Evolutionary conservation across 2,797 vertebrate genomes (phyloP).

Genomic region (Sebastes jordani): DNA sequence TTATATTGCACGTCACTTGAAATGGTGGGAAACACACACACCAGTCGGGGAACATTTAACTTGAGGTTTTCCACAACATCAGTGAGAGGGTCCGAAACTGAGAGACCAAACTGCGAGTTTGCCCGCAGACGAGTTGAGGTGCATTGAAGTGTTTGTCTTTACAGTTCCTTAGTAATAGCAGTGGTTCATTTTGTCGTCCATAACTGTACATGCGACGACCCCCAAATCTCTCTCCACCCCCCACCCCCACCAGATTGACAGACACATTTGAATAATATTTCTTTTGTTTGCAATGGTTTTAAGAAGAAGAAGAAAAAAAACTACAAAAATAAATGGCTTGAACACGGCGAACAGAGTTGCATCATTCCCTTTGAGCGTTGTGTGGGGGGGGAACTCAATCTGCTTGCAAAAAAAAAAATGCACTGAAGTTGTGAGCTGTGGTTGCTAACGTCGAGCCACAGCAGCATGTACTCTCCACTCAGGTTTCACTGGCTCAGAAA

Average conservation of each 20-base stretch:
- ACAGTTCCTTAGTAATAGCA: constrained; percentile 77
- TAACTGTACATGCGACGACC: constrained; percentile 51
- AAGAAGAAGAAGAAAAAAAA: constrained; percentile 47
- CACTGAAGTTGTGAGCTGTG: constrained; percentile 68
- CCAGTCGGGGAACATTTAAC: constrained; percentile 40
- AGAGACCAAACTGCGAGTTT: constrained; percentile 67
- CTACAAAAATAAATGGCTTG: constrained; percentile 80
- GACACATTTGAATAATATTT: constrained; percentile 67
- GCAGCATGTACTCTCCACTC: constrained; percentile 74
- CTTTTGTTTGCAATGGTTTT: constrained; percentile 71
- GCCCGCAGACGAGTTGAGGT: constrained; percentile 67
- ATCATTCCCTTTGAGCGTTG: constrained; percentile 78
- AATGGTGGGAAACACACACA: constrained; percentile 51
- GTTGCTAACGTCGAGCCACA: constrained; percentile 63
- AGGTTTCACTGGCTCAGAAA: constrained; percentile 84
- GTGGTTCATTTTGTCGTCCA: constrained; percentile 74
- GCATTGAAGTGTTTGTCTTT: constrained; percentile 67
- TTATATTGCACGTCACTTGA: constrained; percentile 85
- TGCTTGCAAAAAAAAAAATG: constrained; percentile 64
- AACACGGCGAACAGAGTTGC: constrained; percentile 78
- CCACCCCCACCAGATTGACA: constrained; percentile 53
- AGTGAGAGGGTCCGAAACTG: constrained; percentile 62
- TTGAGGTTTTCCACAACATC: constrained; percentile 68
- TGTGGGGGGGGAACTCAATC: constrained; percentile 57
- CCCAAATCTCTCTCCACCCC: background rate